Conservation (phyloP, 2,888 invertebrate species). For the Muscina levida region DNA sequence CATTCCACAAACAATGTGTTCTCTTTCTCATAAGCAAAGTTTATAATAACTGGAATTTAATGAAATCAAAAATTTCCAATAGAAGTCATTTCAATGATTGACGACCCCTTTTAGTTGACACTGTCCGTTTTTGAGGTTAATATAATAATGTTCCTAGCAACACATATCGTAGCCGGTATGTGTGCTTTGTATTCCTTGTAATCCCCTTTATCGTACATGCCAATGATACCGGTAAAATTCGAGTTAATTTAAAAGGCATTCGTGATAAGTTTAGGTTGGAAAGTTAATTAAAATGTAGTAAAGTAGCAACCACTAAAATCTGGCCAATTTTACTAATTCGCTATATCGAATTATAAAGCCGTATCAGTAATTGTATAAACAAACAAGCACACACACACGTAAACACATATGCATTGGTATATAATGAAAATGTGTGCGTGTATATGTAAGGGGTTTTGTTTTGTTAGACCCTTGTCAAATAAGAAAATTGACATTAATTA, state of each 20-base stretch:
- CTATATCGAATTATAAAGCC: conserved; percentile 39
- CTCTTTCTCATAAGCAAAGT: too few species aligned
- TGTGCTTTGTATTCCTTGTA: too few species aligned
- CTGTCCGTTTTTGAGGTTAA: too few species aligned
- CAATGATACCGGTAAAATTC: neutral
- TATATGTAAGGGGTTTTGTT: conserved; percentile 13
- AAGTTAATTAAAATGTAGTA: conserved; percentile 37
- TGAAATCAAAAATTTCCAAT: too few species aligned
- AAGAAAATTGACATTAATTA: conserved; percentile 49
- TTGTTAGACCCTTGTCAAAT: conserved; percentile 52
- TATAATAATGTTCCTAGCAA: too few species aligned
- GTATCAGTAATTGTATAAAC: conserved; percentile 33
- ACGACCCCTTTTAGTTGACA: too few species aligned
- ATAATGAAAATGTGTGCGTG: neutral
- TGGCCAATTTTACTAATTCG: conserved; percentile 42
- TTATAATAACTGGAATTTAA: too few species aligned
- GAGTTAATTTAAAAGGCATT: conserved; percentile 49
- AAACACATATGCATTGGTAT: conserved; percentile 1
- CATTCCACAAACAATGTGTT: too few species aligned
- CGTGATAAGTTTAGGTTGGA: conserved; percentile 16
- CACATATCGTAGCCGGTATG: too few species aligned
- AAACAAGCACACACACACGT: neutral
- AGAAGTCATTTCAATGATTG: too few species aligned
- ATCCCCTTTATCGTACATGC: neutral
- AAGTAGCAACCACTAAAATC: conserved; percentile 20